Conservation (phyloP, 23 tunicate genomes). For the Oikopleura vanhoeffeni region DNA sequence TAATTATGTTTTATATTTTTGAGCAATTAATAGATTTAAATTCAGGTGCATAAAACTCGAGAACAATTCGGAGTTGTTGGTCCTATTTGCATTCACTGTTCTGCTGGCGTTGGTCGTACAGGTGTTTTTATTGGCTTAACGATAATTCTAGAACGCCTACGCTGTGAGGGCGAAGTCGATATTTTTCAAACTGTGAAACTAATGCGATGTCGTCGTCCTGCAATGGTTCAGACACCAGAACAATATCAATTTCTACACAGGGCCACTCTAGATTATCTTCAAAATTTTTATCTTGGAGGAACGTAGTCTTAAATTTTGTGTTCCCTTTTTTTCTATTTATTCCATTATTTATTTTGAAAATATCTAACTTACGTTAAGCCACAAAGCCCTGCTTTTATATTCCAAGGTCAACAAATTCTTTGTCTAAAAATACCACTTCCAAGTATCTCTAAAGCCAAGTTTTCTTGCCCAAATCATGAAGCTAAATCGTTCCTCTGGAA, state of each 20-base stretch:
- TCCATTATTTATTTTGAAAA: too few relatives aligned
- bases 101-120: slow-evolving; percentile 94
- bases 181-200: slow-evolving; percentile 98
- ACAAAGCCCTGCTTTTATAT: too few relatives aligned
- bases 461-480: too few relatives aligned
- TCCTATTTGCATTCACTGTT: slow-evolving; percentile 95
- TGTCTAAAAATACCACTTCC: too few relatives aligned
- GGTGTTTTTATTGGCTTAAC: slow-evolving; percentile 89
- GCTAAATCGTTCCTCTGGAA: too few relatives aligned
- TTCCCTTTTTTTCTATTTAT: too few relatives aligned
- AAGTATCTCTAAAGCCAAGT: too few relatives aligned
- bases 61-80: slow-evolving; percentile 97
- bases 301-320: too few relatives aligned
- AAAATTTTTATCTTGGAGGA: slow-evolving; percentile 12
- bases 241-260: slow-evolving; percentile 95
- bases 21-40: neutral
- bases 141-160: slow-evolving; percentile 74
- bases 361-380: too few relatives aligned
- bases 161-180: slow-evolving; percentile 77
- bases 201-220: slow-evolving; percentile 95
- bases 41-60: slow-evolving; percentile 79
- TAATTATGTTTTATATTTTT: too few relatives aligned
- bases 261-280: slow-evolving; percentile 87
- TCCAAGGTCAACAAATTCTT: too few relatives aligned
- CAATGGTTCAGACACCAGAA: slow-evolving; percentile 95